Conservation (phyloP, 2,113 vertebrate species). For the Ptychochromis oligacanthus region DNA sequence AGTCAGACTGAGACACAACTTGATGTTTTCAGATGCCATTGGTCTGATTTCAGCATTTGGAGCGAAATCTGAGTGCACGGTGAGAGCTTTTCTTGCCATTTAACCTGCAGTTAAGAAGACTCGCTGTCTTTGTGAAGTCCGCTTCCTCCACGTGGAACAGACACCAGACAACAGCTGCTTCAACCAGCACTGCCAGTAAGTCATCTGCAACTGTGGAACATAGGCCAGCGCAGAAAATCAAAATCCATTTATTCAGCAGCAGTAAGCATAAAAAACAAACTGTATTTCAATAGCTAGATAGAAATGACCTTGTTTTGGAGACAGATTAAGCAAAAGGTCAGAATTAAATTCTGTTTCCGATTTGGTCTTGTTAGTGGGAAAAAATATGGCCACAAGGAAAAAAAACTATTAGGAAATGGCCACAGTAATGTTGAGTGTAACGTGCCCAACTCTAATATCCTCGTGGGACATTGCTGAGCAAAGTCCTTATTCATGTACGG, state of each 20-base stretch:
- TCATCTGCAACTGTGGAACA: neutral
- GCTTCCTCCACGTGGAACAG: neutral
- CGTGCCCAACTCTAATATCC: neutral
- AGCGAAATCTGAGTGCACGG: neutral
- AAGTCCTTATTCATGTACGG: neutral
- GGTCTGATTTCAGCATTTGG: neutral
- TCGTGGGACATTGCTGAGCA: neutral
- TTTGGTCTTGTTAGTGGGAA: accelerated
- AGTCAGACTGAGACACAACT: neutral
- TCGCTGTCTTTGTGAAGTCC: neutral
- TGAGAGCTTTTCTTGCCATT: neutral
- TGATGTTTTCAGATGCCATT: neutral
- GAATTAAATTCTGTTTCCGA: neutral
- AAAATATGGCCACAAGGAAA: neutral
- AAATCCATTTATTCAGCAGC: neutral
- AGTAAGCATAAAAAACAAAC: neutral
- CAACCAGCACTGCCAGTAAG: neutral
- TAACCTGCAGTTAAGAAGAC: neutral
- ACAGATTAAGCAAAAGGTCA: neutral
- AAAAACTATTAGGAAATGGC: neutral
- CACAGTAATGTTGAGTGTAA: neutral
- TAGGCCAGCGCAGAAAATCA: neutral
- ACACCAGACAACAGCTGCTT: neutral
- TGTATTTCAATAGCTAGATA: neutral
- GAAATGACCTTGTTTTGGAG: neutral